phyloP scores from a whole-genome alignment of 2,888 invertebrate genomes.

The Eristalis intricaria region DNA sequence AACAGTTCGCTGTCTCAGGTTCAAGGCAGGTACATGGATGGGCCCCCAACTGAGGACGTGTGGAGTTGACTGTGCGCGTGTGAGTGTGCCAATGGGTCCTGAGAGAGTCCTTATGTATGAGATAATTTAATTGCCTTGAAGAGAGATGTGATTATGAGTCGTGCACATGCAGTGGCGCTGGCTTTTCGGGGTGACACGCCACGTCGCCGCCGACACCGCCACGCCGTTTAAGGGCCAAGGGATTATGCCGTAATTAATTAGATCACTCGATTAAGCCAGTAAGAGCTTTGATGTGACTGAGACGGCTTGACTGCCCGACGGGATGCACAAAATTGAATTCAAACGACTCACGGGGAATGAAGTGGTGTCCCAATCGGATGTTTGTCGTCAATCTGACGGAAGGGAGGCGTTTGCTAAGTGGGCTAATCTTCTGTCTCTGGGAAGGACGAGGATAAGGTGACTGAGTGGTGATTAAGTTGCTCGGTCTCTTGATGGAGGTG shows the following conservation, averaged over 20 bases:
- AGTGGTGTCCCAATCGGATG: background rate
- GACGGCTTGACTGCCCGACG: background rate
- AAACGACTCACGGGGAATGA: background rate
- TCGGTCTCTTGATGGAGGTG: no score
- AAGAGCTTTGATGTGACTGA: slow-evolving; percentile 22
- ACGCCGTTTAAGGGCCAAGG: slow-evolving; percentile 41
- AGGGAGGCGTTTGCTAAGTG: background rate
- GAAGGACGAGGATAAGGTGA: background rate
- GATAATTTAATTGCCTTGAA: slow-evolving; percentile 52
- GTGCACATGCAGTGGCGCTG: slow-evolving; percentile 9
- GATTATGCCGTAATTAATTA: slow-evolving; percentile 52
- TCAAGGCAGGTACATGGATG: background rate
- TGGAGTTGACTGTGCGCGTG: background rate
- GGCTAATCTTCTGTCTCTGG: background rate
- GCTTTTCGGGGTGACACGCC: slow-evolving; percentile 27
- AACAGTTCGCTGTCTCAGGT: background rate
- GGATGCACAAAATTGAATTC: background rate
- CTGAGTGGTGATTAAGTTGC: no score
- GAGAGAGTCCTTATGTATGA: slow-evolving; percentile 26
- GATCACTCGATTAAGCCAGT: slow-evolving; percentile 51
- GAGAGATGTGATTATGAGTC: slow-evolving; percentile 47
- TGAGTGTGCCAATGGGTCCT: background rate
- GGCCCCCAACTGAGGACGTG: background rate
- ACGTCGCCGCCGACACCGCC: slow-evolving; percentile 6
- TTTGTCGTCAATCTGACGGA: background rate